Evolutionary conservation across 2,113 vertebrate genomes (phyloP).

Genomic region (Pteropus alecto): DNA sequence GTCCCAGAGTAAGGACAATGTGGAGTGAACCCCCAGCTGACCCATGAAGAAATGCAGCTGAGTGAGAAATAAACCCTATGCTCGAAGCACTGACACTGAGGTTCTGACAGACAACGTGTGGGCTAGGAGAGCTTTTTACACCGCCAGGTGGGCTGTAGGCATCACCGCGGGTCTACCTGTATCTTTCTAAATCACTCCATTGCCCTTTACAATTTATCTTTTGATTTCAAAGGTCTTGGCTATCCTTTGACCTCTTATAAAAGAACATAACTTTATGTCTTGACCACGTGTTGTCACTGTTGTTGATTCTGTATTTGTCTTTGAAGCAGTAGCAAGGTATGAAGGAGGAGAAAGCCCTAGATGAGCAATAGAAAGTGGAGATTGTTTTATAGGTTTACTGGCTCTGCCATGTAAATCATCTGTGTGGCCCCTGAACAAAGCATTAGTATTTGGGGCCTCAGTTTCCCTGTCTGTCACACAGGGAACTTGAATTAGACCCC

Average conservation of each 20-base stretch:
- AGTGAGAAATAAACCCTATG: not conserved
- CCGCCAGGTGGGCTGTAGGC: not conserved
- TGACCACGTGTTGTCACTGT: not conserved
- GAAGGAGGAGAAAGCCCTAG: not conserved
- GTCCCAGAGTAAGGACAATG: not conserved
- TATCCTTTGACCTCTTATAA: not conserved
- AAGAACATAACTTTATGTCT: not conserved
- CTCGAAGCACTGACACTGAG: not conserved
- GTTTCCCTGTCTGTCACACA: not conserved
- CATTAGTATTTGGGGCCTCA: not conserved
- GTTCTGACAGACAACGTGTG: not conserved
- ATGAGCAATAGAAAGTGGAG: not conserved
- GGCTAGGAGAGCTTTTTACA: not conserved
- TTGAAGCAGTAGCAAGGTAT: not conserved
- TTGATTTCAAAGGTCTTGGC: not conserved
- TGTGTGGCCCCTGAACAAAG: not conserved
- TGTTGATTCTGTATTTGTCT: not conserved
- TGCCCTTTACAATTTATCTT: not conserved
- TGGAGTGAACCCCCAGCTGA: not conserved
- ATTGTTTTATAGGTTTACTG: not conserved
- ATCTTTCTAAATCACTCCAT: not conserved
- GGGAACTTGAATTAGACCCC: not conserved
- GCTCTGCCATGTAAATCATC: not conserved
- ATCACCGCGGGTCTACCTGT: not conserved
- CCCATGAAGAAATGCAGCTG: not conserved